Percentiles rank a stretch among this genome's conserved stretches.
Evolutionary conservation across 1,140 invertebrate species (phyloP).

Genomic region (Tetragnatha versicolor): DNA sequence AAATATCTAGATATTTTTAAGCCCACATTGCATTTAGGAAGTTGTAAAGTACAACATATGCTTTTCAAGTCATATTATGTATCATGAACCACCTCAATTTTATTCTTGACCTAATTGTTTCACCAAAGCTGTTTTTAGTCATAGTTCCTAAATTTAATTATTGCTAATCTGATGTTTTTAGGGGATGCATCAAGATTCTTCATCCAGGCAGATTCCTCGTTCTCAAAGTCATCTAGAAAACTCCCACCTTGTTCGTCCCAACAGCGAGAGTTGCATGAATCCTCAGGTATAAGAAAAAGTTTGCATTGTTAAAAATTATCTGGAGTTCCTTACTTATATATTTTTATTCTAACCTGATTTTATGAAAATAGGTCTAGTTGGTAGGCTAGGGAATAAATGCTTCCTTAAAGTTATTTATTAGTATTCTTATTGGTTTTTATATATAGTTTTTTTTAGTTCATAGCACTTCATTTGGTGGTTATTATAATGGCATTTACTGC

Average conservation of each 20-base stretch:
- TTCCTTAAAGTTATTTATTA: not conserved
- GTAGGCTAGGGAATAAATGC: not conserved
- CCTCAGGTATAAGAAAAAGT: slow-evolving; percentile 19
- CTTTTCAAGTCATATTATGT: too few species aligned
- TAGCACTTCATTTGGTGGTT: too few species aligned
- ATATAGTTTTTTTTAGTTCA: too few species aligned
- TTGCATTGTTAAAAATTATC: not conserved
- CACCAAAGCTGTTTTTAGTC: not conserved
- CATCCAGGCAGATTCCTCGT: slow-evolving; percentile 8
- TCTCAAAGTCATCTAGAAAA: slow-evolving; percentile 22
- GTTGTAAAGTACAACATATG: too few species aligned
- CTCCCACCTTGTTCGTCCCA: slow-evolving; percentile 13
- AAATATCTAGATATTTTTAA: too few species aligned
- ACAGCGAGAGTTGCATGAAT: slow-evolving; percentile 1
- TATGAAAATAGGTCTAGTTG: too few species aligned
- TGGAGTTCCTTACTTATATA: not conserved
- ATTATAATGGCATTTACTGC: too few species aligned
- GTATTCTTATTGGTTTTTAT: too few species aligned
- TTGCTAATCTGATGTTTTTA: not conserved
- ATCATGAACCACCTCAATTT: not conserved
- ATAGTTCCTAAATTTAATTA: too few species aligned
- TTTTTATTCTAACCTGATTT: not conserved
- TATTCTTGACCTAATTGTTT: not conserved
- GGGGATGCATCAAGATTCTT: slow-evolving; percentile 8
- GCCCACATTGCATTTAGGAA: too few species aligned